phyloP scores from a whole-genome alignment of 1,140 invertebrate species.

The Sinella curviseta region DNA sequence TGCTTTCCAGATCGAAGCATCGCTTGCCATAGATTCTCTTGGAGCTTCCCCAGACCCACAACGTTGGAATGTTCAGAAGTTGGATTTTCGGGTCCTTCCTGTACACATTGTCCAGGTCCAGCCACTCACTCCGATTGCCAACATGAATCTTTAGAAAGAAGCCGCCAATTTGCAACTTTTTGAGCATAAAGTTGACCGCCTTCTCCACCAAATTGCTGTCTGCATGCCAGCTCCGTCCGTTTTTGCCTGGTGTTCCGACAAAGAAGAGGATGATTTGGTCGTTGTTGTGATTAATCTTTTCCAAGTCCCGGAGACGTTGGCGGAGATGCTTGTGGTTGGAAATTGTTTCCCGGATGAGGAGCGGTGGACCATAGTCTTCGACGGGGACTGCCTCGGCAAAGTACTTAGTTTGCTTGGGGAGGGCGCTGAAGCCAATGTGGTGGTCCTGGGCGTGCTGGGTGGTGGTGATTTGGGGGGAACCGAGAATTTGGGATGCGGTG shows the following conservation, averaged over 20 bases:
- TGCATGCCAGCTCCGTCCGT: constrained; percentile 6
- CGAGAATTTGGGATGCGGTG: not conserved
- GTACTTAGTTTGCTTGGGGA: not conserved
- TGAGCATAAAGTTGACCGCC: constrained; percentile 5
- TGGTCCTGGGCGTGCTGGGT: not conserved
- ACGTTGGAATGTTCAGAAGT: not conserved
- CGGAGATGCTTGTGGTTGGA: not conserved
- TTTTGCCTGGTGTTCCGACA: not conserved
- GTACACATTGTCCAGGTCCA: not conserved
- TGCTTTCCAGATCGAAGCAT: not conserved
- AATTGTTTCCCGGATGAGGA: not conserved
- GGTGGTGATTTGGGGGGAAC: not conserved
- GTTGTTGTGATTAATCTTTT: not conserved
- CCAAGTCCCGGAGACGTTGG: not conserved
- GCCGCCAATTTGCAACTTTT: not conserved
- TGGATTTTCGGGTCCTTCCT: not conserved
- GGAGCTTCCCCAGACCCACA: not conserved
- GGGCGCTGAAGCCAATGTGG: not conserved
- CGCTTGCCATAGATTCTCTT: constrained; percentile 11
- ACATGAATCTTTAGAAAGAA: constrained; percentile 14
- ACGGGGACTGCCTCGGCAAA: not conserved
- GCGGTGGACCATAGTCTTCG: not conserved
- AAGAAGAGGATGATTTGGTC: constrained; percentile 17
- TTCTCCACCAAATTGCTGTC: constrained; percentile 9
- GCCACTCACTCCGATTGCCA: not conserved